phyloP scores from a whole-genome alignment of 2,888 invertebrate species.

The Lasioglossum malachurum region DNA sequence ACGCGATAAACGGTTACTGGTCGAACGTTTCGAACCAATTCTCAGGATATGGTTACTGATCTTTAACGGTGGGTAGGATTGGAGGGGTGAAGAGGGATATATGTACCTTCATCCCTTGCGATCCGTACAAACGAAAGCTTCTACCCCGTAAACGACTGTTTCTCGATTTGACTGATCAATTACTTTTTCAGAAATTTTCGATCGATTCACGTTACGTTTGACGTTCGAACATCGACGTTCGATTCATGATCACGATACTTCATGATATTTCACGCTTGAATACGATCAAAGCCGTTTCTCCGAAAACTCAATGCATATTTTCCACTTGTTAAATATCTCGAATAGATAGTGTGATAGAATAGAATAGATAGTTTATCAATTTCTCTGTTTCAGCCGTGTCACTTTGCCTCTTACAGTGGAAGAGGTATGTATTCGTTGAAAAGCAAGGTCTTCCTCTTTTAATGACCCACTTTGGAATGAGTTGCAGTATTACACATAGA shows the following conservation, averaged over 20 bases:
- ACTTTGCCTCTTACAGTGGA: slow-evolving; percentile 98
- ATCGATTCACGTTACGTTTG: slow-evolving; percentile 18
- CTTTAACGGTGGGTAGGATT: slow-evolving; percentile 70
- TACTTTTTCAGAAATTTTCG: slow-evolving; percentile 16
- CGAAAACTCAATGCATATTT: slow-evolving; percentile 39
- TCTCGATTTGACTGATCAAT: slow-evolving; percentile 20
- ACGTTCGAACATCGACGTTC: slow-evolving; percentile 15
- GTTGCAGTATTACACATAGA: slow-evolving; percentile 38
- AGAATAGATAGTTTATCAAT: slow-evolving; percentile 60
- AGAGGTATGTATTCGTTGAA: slow-evolving; percentile 90
- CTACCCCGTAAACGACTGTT: background rate
- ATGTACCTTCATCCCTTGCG: slow-evolving; percentile 69
- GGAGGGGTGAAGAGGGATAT: slow-evolving; percentile 57
- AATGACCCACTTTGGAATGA: slow-evolving; percentile 57
- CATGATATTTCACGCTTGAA: slow-evolving; percentile 28
- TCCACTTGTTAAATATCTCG: background rate
- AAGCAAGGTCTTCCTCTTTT: slow-evolving; percentile 64
- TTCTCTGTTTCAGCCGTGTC: slow-evolving; percentile 92
- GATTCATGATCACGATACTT: slow-evolving; percentile 9
- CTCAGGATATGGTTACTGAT: slow-evolving; percentile 69
- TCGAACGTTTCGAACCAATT: slow-evolving; percentile 50
- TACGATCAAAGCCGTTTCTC: slow-evolving; percentile 62
- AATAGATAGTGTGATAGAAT: slow-evolving; percentile 20
- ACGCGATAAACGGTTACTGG: slow-evolving; percentile 16
- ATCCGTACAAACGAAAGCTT: slow-evolving; percentile 43